A percentile compares a stretch with the other conserved stretches of the same genome.
These are phyloP conservation scores for Heliconius charithonia DNA, from an alignment of 2,888 invertebrate species.

Conservation along the genomic window DNA sequence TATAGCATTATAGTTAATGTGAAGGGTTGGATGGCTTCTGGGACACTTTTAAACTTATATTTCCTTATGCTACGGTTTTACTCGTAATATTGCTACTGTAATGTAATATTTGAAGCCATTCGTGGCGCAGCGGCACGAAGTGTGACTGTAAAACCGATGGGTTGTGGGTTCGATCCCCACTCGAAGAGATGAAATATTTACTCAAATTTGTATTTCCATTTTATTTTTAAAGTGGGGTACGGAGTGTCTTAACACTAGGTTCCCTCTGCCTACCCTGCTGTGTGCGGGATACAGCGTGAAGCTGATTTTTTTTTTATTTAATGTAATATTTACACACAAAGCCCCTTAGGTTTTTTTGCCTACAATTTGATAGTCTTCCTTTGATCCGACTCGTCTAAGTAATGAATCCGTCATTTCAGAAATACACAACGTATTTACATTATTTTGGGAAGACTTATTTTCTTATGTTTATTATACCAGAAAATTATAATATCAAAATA, in stretches of 20 bases:
- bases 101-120: constrained; percentile 14
- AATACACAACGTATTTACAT: neutral
- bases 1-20: constrained; percentile 12
- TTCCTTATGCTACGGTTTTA: neutral
- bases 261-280: too few species aligned
- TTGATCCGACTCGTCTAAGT: constrained; percentile 5
- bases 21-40: neutral
- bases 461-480: neutral
- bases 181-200: too few species aligned
- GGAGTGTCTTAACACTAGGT: too few species aligned
- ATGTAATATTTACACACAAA: constrained; percentile 15
- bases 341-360: constrained; percentile 1
- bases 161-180: too few species aligned
- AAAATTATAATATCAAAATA: neutral
- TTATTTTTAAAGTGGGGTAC: too few species aligned
- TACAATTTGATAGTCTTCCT: neutral
- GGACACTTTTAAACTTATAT: neutral
- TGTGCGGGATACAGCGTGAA: too few species aligned
- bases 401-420: constrained; percentile 8
- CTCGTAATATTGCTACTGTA: constrained; percentile 2
- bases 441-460: neutral
- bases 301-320: too few species aligned
- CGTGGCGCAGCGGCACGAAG: too few species aligned
- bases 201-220: too few species aligned
- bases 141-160: too few species aligned